These are phyloP conservation scores for Sebastes nivosus DNA, from an alignment of 2,797 vertebrate genomes.

Conservation along the genomic window DNA sequence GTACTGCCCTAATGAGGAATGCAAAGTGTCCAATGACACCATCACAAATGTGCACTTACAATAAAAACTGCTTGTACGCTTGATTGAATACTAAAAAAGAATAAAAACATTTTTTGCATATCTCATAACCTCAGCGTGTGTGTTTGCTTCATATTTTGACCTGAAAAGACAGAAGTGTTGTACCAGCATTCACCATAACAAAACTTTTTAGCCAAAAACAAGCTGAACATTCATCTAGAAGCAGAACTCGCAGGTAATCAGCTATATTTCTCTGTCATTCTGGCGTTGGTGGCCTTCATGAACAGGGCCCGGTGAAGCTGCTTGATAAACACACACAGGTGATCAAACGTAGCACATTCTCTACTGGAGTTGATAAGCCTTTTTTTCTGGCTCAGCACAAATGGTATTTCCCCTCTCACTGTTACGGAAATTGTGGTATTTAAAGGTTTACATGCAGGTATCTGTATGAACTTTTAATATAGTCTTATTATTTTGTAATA, in stretches of 20 bases:
- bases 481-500: too few species aligned
- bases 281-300: background rate
- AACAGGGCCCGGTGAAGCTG: background rate
- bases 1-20: background rate
- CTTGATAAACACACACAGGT: background rate
- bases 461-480: too few species aligned
- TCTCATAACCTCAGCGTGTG: background rate
- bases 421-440: too few species aligned
- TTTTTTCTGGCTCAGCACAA: background rate
- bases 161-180: background rate
- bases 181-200: background rate
- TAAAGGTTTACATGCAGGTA: too few species aligned
- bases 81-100: background rate
- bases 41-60: background rate
- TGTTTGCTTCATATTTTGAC: background rate
- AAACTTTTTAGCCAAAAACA: background rate
- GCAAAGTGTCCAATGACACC: background rate
- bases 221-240: background rate
- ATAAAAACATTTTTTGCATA: conserved; percentile 6
- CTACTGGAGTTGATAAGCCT: background rate
- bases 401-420: background rate
- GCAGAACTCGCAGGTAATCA: background rate
- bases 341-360: background rate
- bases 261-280: background rate
- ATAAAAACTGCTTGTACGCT: background rate